Evolutionary conservation across 2,113 vertebrate species (phyloP).

Genomic region (Micromys minutus): DNA sequence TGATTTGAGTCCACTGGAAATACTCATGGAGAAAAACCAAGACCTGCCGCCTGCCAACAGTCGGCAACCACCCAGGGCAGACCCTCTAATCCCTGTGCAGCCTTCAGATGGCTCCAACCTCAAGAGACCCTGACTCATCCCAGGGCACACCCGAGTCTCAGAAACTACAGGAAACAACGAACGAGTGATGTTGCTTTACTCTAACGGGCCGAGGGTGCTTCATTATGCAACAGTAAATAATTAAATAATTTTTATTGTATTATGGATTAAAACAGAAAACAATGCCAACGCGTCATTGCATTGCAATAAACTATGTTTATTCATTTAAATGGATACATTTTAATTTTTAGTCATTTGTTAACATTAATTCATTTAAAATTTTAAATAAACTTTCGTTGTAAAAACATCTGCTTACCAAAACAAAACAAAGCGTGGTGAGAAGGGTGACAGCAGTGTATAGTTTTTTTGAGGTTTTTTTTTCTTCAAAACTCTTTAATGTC

Average conservation of each 20-base stretch:
- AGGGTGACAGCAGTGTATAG: conserved; percentile 31
- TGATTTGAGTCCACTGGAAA: not conserved
- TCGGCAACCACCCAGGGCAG: not conserved
- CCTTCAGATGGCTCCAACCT: not conserved
- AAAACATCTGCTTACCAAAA: conserved; percentile 52
- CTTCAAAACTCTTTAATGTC: conserved; percentile 69
- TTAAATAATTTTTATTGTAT: not conserved
- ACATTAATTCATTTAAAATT: conserved; percentile 25
- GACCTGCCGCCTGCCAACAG: not conserved
- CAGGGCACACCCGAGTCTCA: not conserved
- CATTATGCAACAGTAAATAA: not conserved
- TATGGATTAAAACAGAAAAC: conserved; percentile 48
- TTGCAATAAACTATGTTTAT: not conserved
- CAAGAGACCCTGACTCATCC: not conserved
- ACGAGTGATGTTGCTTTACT: not conserved
- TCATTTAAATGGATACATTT: conserved; percentile 31
- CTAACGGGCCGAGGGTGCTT: not conserved
- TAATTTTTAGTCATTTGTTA: conserved; percentile 21
- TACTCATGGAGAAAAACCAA: not conserved
- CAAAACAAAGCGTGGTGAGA: conserved; percentile 32
- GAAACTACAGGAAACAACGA: not conserved
- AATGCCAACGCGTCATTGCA: not conserved
- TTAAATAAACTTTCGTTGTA: conserved; percentile 45
- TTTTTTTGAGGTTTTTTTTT: conserved; percentile 49
- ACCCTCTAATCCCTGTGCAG: not conserved